Base-by-base conservation (phyloP, 2,797 vertebrate species). In the Meda fulgida region DNA sequence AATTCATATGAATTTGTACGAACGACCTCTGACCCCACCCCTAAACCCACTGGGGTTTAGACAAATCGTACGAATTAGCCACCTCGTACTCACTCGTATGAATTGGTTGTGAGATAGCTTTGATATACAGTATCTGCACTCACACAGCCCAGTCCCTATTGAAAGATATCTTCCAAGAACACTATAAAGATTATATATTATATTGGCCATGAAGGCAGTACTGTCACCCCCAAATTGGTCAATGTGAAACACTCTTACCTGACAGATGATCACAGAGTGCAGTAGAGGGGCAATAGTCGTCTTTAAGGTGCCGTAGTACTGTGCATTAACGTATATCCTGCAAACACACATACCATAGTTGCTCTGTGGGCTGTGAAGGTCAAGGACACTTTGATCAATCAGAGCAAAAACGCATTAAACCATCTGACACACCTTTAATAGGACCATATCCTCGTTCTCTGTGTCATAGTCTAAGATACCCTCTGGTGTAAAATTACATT, bases 181-280 rank as follows among this genome's bases (percentile, higher is more conserved):
- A 36, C 36, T 60, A 36, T 48, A 78, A 46, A 18, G 51, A 34
- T 65, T 16, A 84, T 26, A 21, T 51, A 29, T 70, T 26, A 71
- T 78, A 46, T 70, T 78, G 43, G 51, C 65, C n/a, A 8, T 71
- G 38, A 84, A 71, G 51, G 21, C 66, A 78, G 36, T 58, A 34
- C 26, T 78, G 75, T 78, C 48, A 70, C 19, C 71, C 34, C 55
- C 18, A 2, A 16, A 65, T 65, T 3, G n/a, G 77, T 78, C 65
- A 78, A 46, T 58, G 51, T 46, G 26, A 58, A 78, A 70, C 51
- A 78, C 26, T 58, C 38, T 48, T 71, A 66, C 75, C 51, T 48
- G 83, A 84, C 75, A 84, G 65, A 48, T 78, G 51, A 84, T 60
- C 51, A 84, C 70, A 60, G 38, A 84, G 75, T 60, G 75, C n/a